A percentile compares a stretch with the other conserved stretches of the same genome.
Conservation (phyloP, 1,140 invertebrate species). For the Drosophila auraria region DNA sequence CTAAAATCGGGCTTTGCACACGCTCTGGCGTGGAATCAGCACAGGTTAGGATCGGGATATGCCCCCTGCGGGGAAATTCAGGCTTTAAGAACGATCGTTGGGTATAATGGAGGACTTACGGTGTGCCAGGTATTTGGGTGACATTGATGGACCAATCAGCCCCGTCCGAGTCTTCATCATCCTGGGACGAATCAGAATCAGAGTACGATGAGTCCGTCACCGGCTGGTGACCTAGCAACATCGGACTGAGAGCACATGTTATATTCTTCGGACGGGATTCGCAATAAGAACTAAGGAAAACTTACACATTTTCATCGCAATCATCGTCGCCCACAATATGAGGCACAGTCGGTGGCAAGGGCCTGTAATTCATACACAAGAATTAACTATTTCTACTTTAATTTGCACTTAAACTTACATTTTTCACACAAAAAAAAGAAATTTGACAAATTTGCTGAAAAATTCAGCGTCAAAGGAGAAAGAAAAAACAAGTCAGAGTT, state of each 20-base stretch:
- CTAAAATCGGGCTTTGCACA: too few species aligned
- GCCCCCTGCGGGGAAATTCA: background rate
- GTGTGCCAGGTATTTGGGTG: conserved; percentile 19
- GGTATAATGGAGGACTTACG: conserved; percentile 23
- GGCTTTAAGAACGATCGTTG: background rate
- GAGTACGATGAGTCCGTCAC: background rate
- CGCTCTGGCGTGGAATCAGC: background rate
- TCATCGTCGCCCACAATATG: conserved; percentile 63
- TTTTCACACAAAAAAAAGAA: background rate
- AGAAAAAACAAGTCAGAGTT: background rate
- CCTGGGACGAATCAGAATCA: conserved; percentile 10
- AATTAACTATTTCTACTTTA: background rate
- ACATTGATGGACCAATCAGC: conserved; percentile 55
- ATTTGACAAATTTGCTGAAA: background rate
- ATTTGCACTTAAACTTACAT: conserved; percentile 1
- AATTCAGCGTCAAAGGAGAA: background rate
- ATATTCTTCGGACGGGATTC: background rate
- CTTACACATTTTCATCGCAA: conserved; percentile 10
- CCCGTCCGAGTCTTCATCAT: conserved; percentile 11
- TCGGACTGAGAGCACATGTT: background rate
- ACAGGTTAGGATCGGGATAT: background rate
- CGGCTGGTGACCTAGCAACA: too few species aligned
- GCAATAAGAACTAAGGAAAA: background rate
- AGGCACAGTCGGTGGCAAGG: conserved; percentile 17
- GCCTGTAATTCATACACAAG: conserved; percentile 19